Base-by-base conservation (phyloP, 2,888 invertebrate species). In the Heliconius erato region DNA sequence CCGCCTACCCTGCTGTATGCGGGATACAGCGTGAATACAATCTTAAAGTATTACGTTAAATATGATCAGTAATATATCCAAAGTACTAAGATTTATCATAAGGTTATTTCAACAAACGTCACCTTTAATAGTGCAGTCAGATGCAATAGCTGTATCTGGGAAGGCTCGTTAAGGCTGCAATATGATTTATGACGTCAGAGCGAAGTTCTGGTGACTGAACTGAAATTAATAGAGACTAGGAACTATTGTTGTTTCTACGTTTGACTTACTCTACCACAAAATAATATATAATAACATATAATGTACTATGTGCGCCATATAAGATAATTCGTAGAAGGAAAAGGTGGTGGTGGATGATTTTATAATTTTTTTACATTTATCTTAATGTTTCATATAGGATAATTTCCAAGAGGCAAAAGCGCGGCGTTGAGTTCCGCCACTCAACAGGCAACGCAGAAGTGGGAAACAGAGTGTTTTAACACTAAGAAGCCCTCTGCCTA, bases 71-170 rank as follows among this genome's bases (percentile, higher is more conserved):
- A 59, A 12, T 32, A 54, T 54, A 74, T n/a, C 5, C n/a, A 26
- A 65, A 44, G 28, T 40, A 65, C 14, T 16, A 74, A 67, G 44
- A 49, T 80, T 67, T 67, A 67, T 59, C 49, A 76, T 76, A 76
- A 67, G 49, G 78, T 78, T 78, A 68, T 76, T 76, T 49, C 68
- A 80, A 80, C 54, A 80, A 80, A 80, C 74, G 80, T 80, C 80
- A 80, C 76, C 35, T 76, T 69, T 76, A 80, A 80, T 80, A 78
- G 82, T 83, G 72, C 80, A 80, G 82, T 83, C 82, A 74, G 49
- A 74, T 72, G 72, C 80, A 78, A 78, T 74, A 40, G 72, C 72
- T 83, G 81, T 81, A 81, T 59, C 63, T 59, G 76, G 78, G 82
- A 77, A 26, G 74, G 78, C 80, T 83, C 83, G 83, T 83, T 79